phyloP scores from a whole-genome alignment of 2,888 invertebrate species.

The Tetragonisca angustula region DNA sequence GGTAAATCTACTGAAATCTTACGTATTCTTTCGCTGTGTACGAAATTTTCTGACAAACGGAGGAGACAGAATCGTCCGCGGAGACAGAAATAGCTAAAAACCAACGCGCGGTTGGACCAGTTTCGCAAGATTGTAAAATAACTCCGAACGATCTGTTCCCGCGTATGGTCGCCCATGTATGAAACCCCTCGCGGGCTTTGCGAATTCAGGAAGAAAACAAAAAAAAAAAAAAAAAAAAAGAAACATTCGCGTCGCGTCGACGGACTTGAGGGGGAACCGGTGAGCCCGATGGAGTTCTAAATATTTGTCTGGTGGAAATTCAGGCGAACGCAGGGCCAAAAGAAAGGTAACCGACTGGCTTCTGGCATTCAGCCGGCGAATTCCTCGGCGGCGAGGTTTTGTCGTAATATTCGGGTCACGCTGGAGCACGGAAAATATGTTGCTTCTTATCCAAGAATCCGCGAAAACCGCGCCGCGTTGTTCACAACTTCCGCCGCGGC shows the following conservation, averaged over 20 bases:
- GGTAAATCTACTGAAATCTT: too few species aligned
- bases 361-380: conserved; percentile 55
- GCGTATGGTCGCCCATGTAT: background rate
- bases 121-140: too few species aligned
- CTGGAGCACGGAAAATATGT: conserved; percentile 51
- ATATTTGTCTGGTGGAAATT: conserved; percentile 37
- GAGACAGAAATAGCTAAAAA: too few species aligned
- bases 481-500: conserved; percentile 29
- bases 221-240: background rate
- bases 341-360: conserved; percentile 31
- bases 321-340: conserved; percentile 11
- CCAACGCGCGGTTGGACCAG: too few species aligned
- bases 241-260: background rate
- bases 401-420: conserved; percentile 60
- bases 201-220: background rate
- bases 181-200: background rate
- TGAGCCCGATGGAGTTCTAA: conserved; percentile 31
- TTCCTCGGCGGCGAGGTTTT: conserved; percentile 53
- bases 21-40: too few species aligned
- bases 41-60: too few species aligned
- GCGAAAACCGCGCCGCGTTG: conserved; percentile 26
- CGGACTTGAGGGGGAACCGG: background rate
- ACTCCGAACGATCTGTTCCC: too few species aligned
- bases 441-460: conserved; percentile 54
- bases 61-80: too few species aligned